Evolutionary conservation across 2,797 vertebrate genomes (phyloP).

Genomic region (Peromyscus aztecus): DNA sequence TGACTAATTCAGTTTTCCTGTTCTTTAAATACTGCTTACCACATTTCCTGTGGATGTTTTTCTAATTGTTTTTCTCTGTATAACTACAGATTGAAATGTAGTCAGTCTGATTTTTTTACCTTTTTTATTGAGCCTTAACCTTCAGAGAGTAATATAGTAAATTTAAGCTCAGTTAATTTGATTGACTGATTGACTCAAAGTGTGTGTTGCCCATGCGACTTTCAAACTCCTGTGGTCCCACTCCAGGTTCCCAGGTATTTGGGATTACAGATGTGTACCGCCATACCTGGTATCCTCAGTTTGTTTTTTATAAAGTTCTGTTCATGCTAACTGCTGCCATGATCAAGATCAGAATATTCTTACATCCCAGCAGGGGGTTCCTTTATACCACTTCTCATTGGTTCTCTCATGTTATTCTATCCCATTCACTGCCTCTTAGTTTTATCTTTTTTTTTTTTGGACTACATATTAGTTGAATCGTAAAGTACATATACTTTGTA

Average conservation of each 20-base stretch:
- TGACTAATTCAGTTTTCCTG: slow-evolving; percentile 32
- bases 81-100: slow-evolving; percentile 44
- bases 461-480: background rate
- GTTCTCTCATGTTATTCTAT: background rate
- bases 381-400: background rate
- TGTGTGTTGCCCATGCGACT: background rate
- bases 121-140: background rate
- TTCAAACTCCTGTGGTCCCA: background rate
- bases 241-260: background rate
- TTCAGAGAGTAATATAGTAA: background rate
- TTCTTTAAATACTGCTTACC: slow-evolving; percentile 43
- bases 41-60: slow-evolving; percentile 32
- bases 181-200: background rate
- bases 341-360: background rate
- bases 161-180: background rate
- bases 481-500: background rate
- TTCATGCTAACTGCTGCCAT: background rate
- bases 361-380: background rate
- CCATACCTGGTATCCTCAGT: background rate
- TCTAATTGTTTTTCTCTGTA: background rate
- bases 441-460: background rate
- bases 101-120: background rate
- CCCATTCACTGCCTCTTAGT: background rate
- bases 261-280: background rate
- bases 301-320: background rate